Conservation (phyloP, 2,113 vertebrate species). For the Madoqua kirkii region DNA sequence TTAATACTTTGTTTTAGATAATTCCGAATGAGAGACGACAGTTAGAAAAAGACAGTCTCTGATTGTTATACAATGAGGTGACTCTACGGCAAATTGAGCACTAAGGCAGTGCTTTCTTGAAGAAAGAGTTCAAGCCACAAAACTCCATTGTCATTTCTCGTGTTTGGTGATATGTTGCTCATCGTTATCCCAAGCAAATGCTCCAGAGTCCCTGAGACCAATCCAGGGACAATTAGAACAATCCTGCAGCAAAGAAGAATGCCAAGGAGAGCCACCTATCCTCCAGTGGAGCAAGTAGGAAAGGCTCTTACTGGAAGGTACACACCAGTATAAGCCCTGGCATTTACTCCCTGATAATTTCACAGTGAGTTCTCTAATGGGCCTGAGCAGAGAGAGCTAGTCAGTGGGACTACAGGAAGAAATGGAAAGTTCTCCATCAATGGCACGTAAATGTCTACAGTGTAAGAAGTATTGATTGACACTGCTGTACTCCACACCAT, state of each 20-base stretch:
- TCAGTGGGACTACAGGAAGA: neutral
- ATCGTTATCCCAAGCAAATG: neutral
- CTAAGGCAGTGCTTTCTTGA: neutral
- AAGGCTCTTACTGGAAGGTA: neutral
- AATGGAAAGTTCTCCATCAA: constrained; percentile 31
- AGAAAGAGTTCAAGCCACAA: neutral
- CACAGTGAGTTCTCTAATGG: constrained; percentile 31
- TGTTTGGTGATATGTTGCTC: neutral
- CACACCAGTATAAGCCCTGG: neutral
- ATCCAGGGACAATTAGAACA: neutral
- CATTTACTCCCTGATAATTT: constrained; percentile 28
- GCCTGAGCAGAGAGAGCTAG: neutral
- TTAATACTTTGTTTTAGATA: neutral
- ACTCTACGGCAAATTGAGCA: neutral
- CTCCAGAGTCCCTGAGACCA: neutral
- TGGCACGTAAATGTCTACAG: neutral
- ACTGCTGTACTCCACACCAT: neutral
- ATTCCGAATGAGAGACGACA: neutral
- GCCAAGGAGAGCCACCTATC: neutral
- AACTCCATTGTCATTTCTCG: neutral
- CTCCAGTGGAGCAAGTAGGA: neutral
- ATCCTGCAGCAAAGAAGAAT: neutral
- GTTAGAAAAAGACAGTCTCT: neutral
- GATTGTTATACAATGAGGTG: neutral
- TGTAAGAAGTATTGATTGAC: constrained; percentile 24